Evolutionary conservation across 1,140 invertebrate genomes (phyloP), one percentile per base, ranked within the genome.

Genomic region (Planococcus citri): DNA sequence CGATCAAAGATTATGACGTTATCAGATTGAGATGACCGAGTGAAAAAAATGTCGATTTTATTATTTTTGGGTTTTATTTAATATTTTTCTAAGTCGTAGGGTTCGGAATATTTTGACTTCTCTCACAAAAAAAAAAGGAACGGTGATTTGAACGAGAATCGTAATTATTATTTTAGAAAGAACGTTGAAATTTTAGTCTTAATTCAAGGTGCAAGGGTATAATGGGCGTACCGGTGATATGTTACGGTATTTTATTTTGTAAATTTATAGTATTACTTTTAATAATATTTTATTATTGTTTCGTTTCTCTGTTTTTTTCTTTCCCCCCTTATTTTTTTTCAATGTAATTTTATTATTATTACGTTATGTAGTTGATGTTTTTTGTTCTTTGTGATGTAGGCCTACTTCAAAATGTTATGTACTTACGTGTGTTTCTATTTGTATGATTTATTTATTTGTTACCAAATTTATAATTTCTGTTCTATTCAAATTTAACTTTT

Each of bases 371-470:
- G 14, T 37, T 37, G 6, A 51, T 3, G 41, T 51, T 17, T 3
- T 51, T 51, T 2, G 2, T 14, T 17, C 17, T 17, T 51, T 51
- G 41, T 51, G 41, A 51, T 51, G 41, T 51, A 51, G 41, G 41
- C 41, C 41, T 51, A 51, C n/a, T 51, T 20, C 12, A 51, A 51
- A n/a, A 20, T 3, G 17, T 51, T 51, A 51, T 20, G 41, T 51
- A 51, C 41, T 51, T 51, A 51, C 17, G 41, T 51, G 41, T 51
- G 41, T 51, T 51, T 51, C 6, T 51, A 51, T 51, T 51, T 51
- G 41, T 51, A 51, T 51, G n/a, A 51, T 51, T 51, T 51, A 51
- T 51, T 51, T 51, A 51, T 51, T 51, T 51, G 41, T 51, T 51
- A 51, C 41, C 41, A 51, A n/a, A 51, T 51, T 51, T 51, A 51